Evolutionary conservation across 2,888 invertebrate species (phyloP).

Genomic region (Thecocarcelia acutangulata): DNA sequence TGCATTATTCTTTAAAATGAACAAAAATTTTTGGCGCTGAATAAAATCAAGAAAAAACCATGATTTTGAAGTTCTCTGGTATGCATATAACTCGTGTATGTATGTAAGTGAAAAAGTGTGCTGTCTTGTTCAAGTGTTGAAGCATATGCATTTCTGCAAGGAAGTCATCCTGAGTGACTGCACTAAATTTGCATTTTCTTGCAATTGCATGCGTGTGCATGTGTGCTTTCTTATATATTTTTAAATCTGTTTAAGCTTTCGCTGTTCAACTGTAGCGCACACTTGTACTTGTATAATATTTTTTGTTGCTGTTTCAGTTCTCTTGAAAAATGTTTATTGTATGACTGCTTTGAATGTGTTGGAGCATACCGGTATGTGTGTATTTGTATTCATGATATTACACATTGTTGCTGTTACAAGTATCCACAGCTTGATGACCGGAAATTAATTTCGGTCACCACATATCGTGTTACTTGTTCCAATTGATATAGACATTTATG

Average conservation of each 20-base stretch:
- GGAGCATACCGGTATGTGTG: not conserved
- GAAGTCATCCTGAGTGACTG: slow-evolving; percentile 33
- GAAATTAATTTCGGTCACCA: slow-evolving; percentile 66
- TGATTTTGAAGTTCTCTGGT: no score
- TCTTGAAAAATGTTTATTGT: no score
- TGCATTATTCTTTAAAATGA: no score
- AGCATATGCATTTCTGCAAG: not conserved
- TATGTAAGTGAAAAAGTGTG: no score
- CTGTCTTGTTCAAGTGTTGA: not conserved
- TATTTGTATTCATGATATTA: slow-evolving; percentile 13
- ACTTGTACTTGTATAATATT: no score
- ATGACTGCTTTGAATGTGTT: not conserved
- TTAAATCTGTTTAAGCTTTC: not conserved
- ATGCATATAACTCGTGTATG: no score
- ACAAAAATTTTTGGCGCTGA: no score
- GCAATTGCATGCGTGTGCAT: not conserved
- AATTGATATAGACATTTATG: slow-evolving; percentile 58
- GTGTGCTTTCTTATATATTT: not conserved
- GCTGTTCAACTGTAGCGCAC: no score
- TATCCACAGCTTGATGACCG: slow-evolving; percentile 61
- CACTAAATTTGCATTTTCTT: slow-evolving; percentile 40
- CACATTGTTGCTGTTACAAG: slow-evolving; percentile 46
- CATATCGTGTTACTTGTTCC: slow-evolving; percentile 59
- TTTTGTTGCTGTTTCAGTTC: no score
- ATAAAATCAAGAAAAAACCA: no score